Evolutionary conservation across 1,140 invertebrate genomes (phyloP).

Genomic region (Argopecten irradians): DNA sequence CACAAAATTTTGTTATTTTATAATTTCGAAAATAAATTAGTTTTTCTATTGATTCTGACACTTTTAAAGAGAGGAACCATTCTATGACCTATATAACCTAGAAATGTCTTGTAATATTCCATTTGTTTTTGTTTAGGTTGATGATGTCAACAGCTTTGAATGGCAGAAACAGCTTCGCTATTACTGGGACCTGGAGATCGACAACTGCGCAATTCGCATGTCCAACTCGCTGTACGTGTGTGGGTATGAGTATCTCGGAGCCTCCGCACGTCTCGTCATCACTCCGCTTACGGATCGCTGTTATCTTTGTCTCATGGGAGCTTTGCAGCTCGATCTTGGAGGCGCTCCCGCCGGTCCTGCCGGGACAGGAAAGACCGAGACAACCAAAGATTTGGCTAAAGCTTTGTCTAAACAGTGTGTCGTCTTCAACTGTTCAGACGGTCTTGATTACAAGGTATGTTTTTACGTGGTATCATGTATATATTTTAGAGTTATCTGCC

Average conservation of each 20-base stretch:
- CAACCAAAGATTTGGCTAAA: conserved; percentile 90
- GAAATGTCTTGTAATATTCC: too few species aligned
- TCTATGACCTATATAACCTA: too few species aligned
- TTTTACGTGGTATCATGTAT: background rate
- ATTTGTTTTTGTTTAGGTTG: conserved; percentile 63
- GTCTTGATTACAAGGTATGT: conserved; percentile 90
- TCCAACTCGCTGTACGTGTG: conserved; percentile 77
- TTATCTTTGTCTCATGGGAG: conserved; percentile 89
- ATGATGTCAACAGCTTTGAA: conserved; percentile 78
- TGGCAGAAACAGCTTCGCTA: conserved; percentile 79
- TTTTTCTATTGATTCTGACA: too few species aligned
- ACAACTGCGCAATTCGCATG: conserved; percentile 77
- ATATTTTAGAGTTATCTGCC: too few species aligned
- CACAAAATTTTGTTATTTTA: too few species aligned
- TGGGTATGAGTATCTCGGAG: conserved; percentile 78
- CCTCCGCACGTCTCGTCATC: conserved; percentile 76
- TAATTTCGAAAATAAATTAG: too few species aligned
- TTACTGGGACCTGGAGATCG: conserved; percentile 76
- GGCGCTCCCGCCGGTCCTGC: conserved; percentile 78
- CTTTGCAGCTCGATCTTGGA: conserved; percentile 88
- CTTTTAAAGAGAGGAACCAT: too few species aligned
- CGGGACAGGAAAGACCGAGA: conserved; percentile 78
- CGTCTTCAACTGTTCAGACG: conserved; percentile 94
- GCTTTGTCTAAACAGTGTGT: conserved; percentile 91
- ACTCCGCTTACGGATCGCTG: conserved; percentile 78